Evolutionary conservation across 2,888 invertebrate genomes (phyloP), one percentile per base, ranked within the genome.

Genomic region (Coenonympha glycerion): DNA sequence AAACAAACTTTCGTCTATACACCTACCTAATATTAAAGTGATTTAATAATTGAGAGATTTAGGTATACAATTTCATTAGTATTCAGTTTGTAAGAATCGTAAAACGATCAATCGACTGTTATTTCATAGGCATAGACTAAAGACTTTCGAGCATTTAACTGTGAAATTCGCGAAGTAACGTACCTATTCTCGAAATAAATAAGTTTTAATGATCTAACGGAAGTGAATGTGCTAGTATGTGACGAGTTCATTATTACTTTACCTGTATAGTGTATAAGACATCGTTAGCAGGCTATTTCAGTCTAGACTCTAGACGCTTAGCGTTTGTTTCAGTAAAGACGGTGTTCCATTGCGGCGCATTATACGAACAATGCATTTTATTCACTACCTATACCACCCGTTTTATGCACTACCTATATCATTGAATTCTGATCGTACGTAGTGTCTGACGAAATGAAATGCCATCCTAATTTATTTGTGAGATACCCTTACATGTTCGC

Each of bases 281-380:
- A 75, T 86, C 86, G 79, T 86, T 85, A 85, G 83, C 62, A 60
- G 73, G 71, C 71, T 86, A 86, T 86, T 86, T 83, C 74, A 69
- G 84, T 79, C 76, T 66, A 65, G 71, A 75, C 84, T 79, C 76
- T 66, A 65, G 71, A 75, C 76, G 70, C 45, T 24, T 33, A n/a
- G n/a, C n/a, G n/a, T n/a, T n/a, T n/a, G n/a, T n/a, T n/a, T n/a
- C n/a, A n/a, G n/a, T n/a, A n/a, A n/a, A n/a, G n/a, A n/a, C n/a
- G n/a, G n/a, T n/a, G n/a, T n/a, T n/a, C n/a, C n/a, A n/a, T n/a
- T n/a, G n/a, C n/a, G n/a, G n/a, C n/a, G n/a, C n/a, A n/a, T n/a
- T n/a, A n/a, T n/a, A n/a, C n/a, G n/a, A n/a, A n/a, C n/a, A n/a
- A n/a, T n/a, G n/a, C n/a, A n/a, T n/a, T n/a, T n/a, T n/a, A n/a